A percentile compares a stretch with the other conserved stretches of the same genome.
Evolutionary conservation across 2,888 invertebrate species (phyloP).

Genomic region (Pristionchus arcanus): DNA sequence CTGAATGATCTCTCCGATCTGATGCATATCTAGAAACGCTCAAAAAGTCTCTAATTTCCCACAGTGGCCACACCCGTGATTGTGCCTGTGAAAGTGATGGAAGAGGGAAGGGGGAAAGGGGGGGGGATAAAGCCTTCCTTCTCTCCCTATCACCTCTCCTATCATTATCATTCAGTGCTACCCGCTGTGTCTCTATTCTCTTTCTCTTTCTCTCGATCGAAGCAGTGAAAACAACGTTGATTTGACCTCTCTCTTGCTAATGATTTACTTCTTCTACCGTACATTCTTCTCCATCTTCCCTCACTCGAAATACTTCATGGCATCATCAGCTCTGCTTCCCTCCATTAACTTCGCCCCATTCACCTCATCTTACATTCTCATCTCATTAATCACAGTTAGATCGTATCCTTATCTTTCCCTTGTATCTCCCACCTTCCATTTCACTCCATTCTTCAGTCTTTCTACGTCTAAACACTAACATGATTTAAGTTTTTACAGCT

Average conservation of each 20-base stretch:
- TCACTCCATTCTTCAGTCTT: background rate
- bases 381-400: conserved; percentile 33
- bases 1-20: background rate
- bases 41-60: background rate
- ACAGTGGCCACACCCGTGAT: conserved; percentile 28
- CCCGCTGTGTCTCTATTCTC: conserved; percentile 15
- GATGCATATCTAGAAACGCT: background rate
- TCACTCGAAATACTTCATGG: background rate
- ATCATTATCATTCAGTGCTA: conserved; percentile 51
- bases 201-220: conserved; percentile 22
- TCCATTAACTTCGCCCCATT: background rate
- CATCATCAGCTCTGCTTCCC: background rate
- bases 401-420: background rate
- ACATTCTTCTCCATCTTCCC: background rate
- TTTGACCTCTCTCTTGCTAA: background rate
- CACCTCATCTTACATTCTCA: background rate
- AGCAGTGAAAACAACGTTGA: conserved; percentile 45
- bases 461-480: background rate
- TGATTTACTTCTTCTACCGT: background rate
- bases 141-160: conserved; percentile 24
- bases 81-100: conserved; percentile 1
- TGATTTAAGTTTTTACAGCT: background rate
- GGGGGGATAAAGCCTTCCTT: conserved; percentile 9
- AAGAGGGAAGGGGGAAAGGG: background rate
- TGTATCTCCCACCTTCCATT: background rate